Percentiles rank a stretch among this genome's conserved stretches.
phyloP scores from a whole-genome alignment of 2,113 vertebrate species.

The Peromyscus californicus region DNA sequence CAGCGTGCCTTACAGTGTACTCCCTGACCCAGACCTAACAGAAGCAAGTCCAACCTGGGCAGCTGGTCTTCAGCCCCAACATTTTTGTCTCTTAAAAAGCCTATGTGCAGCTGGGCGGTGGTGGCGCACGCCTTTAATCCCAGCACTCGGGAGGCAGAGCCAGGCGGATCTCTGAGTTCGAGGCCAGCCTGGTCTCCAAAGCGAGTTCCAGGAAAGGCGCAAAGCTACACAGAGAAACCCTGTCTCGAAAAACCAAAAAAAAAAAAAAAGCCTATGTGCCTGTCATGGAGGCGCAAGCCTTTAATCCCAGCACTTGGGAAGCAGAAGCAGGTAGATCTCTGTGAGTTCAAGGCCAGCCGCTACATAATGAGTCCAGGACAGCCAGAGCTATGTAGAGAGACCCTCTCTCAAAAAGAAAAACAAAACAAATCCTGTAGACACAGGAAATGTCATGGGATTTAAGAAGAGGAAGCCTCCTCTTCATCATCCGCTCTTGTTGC shows the following conservation, averaged over 20 bases:
- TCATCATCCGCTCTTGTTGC: not conserved
- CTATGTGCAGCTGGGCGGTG: no score
- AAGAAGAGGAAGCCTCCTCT: not conserved
- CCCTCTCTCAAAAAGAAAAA: not conserved
- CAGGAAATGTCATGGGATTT: slow-evolving; percentile 8
- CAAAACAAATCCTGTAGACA: not conserved
- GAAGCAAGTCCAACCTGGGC: not conserved
- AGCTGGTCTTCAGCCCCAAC: not conserved
- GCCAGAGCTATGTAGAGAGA: not conserved
- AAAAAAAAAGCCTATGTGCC: not conserved
- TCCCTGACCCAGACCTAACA: not conserved
- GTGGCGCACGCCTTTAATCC: no score
- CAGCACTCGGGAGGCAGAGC: no score
- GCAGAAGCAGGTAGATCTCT: not conserved
- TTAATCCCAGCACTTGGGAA: not conserved
- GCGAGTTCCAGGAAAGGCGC: no score
- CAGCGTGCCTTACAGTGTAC: not conserved
- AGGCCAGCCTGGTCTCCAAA: no score
- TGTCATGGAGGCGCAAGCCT: not conserved
- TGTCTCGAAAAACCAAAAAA: no score
- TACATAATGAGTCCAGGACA: not conserved
- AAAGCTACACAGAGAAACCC: no score
- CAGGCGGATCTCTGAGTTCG: no score
- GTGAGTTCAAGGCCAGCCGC: not conserved
- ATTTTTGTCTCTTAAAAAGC: slow-evolving; percentile 5